Evolutionary conservation across 2,888 invertebrate genomes (phyloP).

Genomic region (Calameuta filiformis): DNA sequence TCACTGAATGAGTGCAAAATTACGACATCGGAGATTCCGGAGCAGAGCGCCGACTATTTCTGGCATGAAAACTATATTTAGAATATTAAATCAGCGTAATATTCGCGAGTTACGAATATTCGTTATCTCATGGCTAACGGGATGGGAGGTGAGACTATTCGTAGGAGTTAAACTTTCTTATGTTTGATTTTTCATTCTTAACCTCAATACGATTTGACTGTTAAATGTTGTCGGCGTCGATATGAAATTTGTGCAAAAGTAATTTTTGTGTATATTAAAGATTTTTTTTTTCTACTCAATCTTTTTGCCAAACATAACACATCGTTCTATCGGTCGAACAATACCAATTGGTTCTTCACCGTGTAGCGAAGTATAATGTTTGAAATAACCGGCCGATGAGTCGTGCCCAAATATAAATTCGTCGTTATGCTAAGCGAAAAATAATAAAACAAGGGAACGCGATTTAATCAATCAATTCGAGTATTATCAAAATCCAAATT

Average conservation of each 20-base stretch:
- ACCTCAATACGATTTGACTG: neutral
- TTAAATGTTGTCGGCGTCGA: neutral
- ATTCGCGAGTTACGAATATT: neutral
- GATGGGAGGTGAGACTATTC: neutral
- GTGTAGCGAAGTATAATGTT: neutral
- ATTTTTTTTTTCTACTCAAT: neutral
- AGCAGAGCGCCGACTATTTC: slow-evolving; percentile 25
- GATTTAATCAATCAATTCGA: neutral
- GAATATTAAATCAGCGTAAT: slow-evolving; percentile 12
- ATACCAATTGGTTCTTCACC: neutral
- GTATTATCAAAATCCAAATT: neutral
- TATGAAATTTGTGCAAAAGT: neutral
- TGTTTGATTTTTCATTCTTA: neutral
- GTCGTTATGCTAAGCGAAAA: neutral
- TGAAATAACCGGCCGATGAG: neutral
- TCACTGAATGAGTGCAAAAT: neutral
- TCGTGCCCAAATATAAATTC: neutral
- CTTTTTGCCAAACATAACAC: neutral
- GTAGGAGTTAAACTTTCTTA: neutral
- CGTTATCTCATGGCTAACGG: neutral
- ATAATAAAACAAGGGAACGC: neutral
- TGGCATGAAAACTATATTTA: slow-evolving; percentile 38
- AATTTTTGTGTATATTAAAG: neutral
- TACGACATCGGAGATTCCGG: neutral
- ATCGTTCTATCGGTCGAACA: neutral